Base-by-base conservation (phyloP, 1,140 invertebrate genomes). In the Platorchestia sp. region DNA sequence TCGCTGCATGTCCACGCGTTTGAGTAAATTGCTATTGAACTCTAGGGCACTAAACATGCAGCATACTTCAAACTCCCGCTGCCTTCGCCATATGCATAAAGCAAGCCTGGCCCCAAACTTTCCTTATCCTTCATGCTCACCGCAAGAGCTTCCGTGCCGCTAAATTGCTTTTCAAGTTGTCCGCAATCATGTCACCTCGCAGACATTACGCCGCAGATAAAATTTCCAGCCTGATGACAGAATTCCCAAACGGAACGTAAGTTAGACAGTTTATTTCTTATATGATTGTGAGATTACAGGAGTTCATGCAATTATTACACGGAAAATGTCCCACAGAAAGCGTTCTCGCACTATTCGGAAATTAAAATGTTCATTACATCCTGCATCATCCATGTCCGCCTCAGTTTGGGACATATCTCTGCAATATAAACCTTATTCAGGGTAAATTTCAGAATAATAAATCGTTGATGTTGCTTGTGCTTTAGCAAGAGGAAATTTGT, bases 91-190 rank as follows among this genome's bases (percentile, higher is more conserved):
- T 75, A 75, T 75, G 59, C 59, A 75, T 75, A 75, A 75, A 75
- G 59, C 59, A 27, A 75, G 59, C 14, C 59, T 22, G 59, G 59
- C 27, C 87, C 41, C 87, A 44, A 44, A 93, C 45, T 93, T 93
- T 45, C 44, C 41, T 44, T 93, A 93, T 93, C 91, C 91, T 45
- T 93, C 91, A 93, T 45, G 40, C 44, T 45, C 45, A 44, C 19
- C 40, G 43, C 45, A 40, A 10, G 43, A 44, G 36, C 91, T 93
- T 45, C 43, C 45, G 0, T 5, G 91, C 41, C 91, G 91, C 91
- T 44, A 93, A 93, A 45, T 93, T 93, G 43, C 45, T 93, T 93
- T 44, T 93, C 91, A 93, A 93, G 91, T 93, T 45, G 91, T 93
- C 45, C 41, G 87, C 87, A 90, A 93, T 93, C 91, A 44, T 47